Evolutionary conservation across 2,888 invertebrate species (phyloP), one percentile per base, ranked within the genome.

Genomic region (Drosophila gaucha): DNA sequence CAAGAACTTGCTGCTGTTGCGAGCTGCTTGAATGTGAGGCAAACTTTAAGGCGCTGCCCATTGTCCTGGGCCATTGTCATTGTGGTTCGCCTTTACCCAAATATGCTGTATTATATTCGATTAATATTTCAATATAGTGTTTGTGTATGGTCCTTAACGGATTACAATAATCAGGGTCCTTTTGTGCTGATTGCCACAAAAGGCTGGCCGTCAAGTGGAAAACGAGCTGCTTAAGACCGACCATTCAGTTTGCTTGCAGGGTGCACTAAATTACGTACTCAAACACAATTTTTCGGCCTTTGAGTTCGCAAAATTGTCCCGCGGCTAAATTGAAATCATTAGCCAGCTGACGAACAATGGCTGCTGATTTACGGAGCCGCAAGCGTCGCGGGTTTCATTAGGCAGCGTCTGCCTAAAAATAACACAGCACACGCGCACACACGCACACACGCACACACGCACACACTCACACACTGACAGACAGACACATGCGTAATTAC

Each of bases 61-160:
- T 63, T 67, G 56, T 49, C 14, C 26, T 14, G 46, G 44, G 57
- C 36, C 33, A 64, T 63, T 46, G 46, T 38, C 63, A 57, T 58
- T 67, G 46, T 71, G 38, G 38, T 39, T 44, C 26, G 38, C n/a
- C 47, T 30, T 38, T 8, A 41, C 54, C 38, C 46, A 41, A 78
- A 41, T 71, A 78, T 70, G 77, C 56, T 60, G 69, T 70, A 78
- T 77, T 80, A 80, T 75, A 79, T 84, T 80, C 79, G 85, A 75
- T 84, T 84, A 86, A 80, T 84, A 84, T 86, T 86, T 72, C 80
- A 80, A 84, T 84, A 86, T 84, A 78, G 58, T 86, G 62, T 80
- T 65, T 67, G 67, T 77, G 78, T 66, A 56, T 62, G 63, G 75
- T 71, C 77, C 68, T 67, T 74, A 73, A 71, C 60, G 87, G 85